Evolutionary conservation across 2,797 vertebrate species (phyloP).

Genomic region (Nannoperca australis): DNA sequence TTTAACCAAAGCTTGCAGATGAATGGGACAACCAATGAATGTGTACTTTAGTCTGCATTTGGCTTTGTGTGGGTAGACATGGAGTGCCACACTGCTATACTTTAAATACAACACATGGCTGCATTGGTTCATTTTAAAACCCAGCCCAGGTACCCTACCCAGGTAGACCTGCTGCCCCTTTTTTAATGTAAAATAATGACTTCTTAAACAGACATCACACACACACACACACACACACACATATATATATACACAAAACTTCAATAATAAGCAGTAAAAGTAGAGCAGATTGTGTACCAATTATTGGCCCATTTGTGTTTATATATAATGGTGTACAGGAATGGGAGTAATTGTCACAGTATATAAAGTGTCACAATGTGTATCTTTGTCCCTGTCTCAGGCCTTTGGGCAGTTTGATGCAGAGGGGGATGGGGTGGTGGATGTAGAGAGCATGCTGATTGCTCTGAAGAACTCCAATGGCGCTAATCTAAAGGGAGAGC

Average conservation of each 20-base stretch:
- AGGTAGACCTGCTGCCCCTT: too few relatives aligned
- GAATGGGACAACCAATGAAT: conserved; percentile 56
- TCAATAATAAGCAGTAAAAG: not conserved
- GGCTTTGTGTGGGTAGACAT: conserved; percentile 49
- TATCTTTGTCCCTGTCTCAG: conserved; percentile 74
- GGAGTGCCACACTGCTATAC: conserved; percentile 29
- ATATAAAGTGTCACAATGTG: conserved; percentile 17
- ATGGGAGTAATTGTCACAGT: conserved; percentile 8
- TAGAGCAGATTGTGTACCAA: not conserved
- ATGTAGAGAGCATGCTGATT: conserved; percentile 95
- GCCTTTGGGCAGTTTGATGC: conserved; percentile 97
- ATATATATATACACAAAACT: too few relatives aligned
- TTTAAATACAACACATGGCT: not conserved
- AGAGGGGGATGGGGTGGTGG: conserved; percentile 95
- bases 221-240: too few relatives aligned
- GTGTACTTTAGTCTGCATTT: conserved; percentile 43
- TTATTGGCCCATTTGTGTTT: not conserved
- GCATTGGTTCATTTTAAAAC: not conserved
- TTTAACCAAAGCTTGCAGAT: conserved; percentile 43
- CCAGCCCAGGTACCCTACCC: too few relatives aligned
- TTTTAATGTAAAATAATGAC: not conserved
- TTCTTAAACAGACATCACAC: not conserved
- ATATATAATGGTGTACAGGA: not conserved
- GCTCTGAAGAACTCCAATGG: conserved; percentile 95
- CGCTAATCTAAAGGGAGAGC: conserved; percentile 95